A percentile compares a stretch with the other conserved stretches of the same genome.
Evolutionary conservation across 30 jellyfish, hydroid and myxozoan species (phyloP).

Genomic region (Aurelia sp.): DNA sequence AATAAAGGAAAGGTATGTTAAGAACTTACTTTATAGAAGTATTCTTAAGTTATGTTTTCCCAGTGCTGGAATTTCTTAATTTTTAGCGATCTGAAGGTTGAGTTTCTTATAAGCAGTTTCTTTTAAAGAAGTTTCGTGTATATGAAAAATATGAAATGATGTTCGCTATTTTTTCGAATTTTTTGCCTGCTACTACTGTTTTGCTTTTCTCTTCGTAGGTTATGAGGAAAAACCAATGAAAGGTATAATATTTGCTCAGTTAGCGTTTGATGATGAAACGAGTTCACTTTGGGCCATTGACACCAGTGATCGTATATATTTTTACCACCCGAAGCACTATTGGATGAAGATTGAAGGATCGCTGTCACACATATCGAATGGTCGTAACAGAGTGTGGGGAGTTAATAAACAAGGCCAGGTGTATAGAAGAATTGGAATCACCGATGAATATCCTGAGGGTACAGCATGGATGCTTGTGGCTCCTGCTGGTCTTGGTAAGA

Average conservation of each 20-base stretch:
- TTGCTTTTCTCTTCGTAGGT: conserved; percentile 3
- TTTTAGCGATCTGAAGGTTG: too few species aligned
- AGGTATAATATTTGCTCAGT: background rate
- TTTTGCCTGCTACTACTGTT: too few species aligned
- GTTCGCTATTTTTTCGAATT: too few species aligned
- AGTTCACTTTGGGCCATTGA: conserved; percentile 46
- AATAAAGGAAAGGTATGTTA: too few species aligned
- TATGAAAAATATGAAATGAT: too few species aligned
- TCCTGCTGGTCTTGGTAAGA: conserved; percentile 2
- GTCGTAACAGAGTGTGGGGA: conserved; percentile 51
- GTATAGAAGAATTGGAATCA: conserved; percentile 2
- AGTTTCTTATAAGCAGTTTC: too few species aligned
- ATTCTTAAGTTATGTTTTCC: too few species aligned
- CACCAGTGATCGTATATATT: background rate
- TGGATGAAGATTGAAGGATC: conserved; percentile 24
- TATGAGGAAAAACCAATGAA: conserved; percentile 6
- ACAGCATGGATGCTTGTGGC: background rate
- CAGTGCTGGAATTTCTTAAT: too few species aligned
- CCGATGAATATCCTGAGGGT: conserved; percentile 21
- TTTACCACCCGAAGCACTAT: conserved; percentile 30
- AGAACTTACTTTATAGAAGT: too few species aligned
- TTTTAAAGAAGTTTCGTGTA: too few species aligned
- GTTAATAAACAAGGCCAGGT: background rate
- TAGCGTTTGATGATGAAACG: conserved; percentile 34
- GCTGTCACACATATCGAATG: conserved; percentile 12